Percentiles rank a stretch among this genome's conserved stretches.
Evolutionary conservation across 2,888 invertebrate genomes (phyloP).

Genomic region (Polyommatus iphigenia): DNA sequence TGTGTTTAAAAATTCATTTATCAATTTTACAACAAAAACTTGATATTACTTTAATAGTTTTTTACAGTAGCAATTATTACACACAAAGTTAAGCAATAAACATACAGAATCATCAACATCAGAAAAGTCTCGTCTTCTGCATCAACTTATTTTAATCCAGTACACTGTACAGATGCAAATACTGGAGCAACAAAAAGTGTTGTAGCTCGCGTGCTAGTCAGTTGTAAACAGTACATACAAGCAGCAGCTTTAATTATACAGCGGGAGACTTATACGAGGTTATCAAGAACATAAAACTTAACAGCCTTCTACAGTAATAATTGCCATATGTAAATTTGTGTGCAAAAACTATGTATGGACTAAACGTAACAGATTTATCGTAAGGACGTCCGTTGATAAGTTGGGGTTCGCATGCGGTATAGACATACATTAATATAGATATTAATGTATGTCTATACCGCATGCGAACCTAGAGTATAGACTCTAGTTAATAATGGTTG

Average conservation of each 20-base stretch:
- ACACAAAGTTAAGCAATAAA: no score
- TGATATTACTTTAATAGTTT: no score
- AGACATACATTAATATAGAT: background rate
- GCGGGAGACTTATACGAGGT: slow-evolving; percentile 57
- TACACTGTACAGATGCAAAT: background rate
- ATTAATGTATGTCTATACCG: no score
- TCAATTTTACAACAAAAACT: no score
- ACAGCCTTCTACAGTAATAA: slow-evolving; percentile 36
- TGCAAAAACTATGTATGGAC: slow-evolving; percentile 16
- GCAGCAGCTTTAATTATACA: slow-evolving; percentile 71
- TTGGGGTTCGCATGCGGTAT: background rate
- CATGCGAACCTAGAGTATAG: no score
- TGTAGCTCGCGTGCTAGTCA: slow-evolving; percentile 58
- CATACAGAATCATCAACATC: no score
- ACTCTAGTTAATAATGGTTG: no score
- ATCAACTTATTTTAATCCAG: background rate
- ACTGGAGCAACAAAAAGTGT: slow-evolving; percentile 36
- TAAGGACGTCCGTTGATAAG: background rate
- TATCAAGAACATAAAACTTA: slow-evolving; percentile 48
- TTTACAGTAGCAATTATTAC: no score
- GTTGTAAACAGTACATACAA: slow-evolving; percentile 63
- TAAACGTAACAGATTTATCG: slow-evolving; percentile 23
- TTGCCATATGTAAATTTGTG: slow-evolving; percentile 27
- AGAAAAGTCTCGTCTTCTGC: background rate
- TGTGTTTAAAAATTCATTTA: no score